Evolutionary conservation across 2,888 invertebrate species (phyloP), one percentile per base, ranked within the genome.

Genomic region (Philereme vetulata): DNA sequence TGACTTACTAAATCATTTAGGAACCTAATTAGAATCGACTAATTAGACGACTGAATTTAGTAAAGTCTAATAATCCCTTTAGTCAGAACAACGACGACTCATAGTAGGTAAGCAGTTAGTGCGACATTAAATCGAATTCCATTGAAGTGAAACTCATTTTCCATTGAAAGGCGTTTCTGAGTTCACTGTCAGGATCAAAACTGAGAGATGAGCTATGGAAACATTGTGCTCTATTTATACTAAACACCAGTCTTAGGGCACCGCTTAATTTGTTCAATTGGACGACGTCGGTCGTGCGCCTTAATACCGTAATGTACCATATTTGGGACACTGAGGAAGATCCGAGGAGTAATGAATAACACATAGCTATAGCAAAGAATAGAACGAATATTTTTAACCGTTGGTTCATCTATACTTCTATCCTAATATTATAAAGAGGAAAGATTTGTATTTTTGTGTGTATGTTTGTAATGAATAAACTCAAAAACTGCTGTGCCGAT

Each of bases 231-330:
- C 60, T 52, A 56, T 56, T 67, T 53, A 65, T 67, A 68, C 65
- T 62, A 59, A 67, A 67, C 70, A 53, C 44, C 55, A 65, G 76
- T 72, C 78, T 76, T 77, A 77, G 68, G 76, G 72, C 65, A 66
- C 68, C 60, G 70, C 75, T 85, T 90, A 90, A 90, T 90, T 81
- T 75, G 85, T 81, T 90, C 88, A 90, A 90, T 90, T 90, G 90
- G 77, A 59, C 72, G 71, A 74, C 84, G 78, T 58, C 72, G 21
- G 81, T 75, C 84, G 82, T 76, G 81, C 77, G 83, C 82, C 72
- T 74, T 86, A 85, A 87, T 86, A 78, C 80, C 75, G 73, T 85
- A 84, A 88, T 88, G 80, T 77, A 72, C 62, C 79, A 75, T 82
- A 86, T 87, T 86, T 81, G 78, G 85, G 78, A 75, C 84, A 75